A percentile compares a stretch with the other conserved stretches of the same genome.
Evolutionary conservation across 2,888 invertebrate genomes (phyloP).

Genomic region (Leptopilina syphax): DNA sequence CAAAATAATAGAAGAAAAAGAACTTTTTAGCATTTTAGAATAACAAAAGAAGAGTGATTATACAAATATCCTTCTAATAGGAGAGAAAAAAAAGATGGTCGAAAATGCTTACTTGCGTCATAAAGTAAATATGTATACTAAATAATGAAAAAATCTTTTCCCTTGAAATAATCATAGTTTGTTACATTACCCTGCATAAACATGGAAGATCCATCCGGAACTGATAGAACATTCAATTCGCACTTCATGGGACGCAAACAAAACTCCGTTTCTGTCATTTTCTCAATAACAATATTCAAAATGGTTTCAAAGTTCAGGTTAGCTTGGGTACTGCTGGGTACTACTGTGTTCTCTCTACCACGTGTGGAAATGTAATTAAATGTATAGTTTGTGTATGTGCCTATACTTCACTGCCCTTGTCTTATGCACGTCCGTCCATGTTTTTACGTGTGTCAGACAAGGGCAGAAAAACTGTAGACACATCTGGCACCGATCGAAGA

Average conservation of each 20-base stretch:
- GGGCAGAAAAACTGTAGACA: not conserved
- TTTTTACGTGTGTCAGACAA: not conserved
- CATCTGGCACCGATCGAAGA: too few relatives aligned
- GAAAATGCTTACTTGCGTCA: too few relatives aligned
- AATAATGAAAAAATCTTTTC: too few relatives aligned
- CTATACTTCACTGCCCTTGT: too few relatives aligned
- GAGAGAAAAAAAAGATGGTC: too few relatives aligned
- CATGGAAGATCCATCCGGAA: conserved; percentile 88
- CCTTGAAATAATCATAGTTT: conserved; percentile 4
- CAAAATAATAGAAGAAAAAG: too few relatives aligned
- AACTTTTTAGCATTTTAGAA: too few relatives aligned
- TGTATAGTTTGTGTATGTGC: too few relatives aligned
- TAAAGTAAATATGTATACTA: too few relatives aligned
- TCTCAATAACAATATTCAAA: conserved; percentile 16
- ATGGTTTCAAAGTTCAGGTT: too few relatives aligned
- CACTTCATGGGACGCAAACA: conserved; percentile 80
- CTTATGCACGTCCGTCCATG: not conserved
- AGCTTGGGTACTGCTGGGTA: not conserved
- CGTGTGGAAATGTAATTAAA: too few relatives aligned
- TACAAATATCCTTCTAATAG: not conserved
- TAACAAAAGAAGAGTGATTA: not conserved
- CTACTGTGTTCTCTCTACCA: too few relatives aligned
- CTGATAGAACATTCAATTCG: conserved; percentile 84
- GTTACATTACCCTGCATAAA: conserved; percentile 84
- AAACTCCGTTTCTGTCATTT: conserved; percentile 59